Evolutionary conservation across 2,888 invertebrate species (phyloP).

Genomic region (Drosophila mettleri): DNA sequence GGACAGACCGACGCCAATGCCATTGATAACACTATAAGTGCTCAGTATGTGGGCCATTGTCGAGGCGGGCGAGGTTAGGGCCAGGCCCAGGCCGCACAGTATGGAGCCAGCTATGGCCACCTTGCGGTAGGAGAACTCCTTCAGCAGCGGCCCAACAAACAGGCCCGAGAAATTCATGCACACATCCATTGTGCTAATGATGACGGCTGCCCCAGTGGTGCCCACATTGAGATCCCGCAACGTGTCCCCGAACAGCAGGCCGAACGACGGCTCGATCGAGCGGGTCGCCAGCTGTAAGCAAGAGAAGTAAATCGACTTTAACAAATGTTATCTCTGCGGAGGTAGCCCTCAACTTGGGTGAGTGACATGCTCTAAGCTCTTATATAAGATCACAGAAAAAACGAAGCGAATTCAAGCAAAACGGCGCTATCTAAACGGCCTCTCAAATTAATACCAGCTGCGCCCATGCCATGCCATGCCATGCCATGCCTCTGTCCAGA

Average conservation of each 20-base stretch:
- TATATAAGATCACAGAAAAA: not conserved
- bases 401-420: not conserved
- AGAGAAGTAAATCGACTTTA: not conserved
- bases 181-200: slow-evolving; percentile 91
- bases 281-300: slow-evolving; percentile 89
- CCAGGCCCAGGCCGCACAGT: slow-evolving; percentile 89
- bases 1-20: slow-evolving; percentile 91
- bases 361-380: not conserved
- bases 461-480: too few relatives aligned
- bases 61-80: slow-evolving; percentile 89
- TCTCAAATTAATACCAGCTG: not conserved
- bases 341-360: not conserved
- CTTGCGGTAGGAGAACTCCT: slow-evolving; percentile 90
- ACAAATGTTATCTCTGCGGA: not conserved
- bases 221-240: slow-evolving; percentile 89
- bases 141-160: slow-evolving; percentile 91
- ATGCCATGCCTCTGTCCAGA: too few relatives aligned
- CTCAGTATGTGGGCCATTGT: slow-evolving; percentile 90
- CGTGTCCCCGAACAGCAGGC: slow-evolving; percentile 91
- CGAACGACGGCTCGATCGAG: slow-evolving; percentile 92
- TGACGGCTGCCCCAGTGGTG: slow-evolving; percentile 91
- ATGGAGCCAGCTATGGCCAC: slow-evolving; percentile 89
- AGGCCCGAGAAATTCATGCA: slow-evolving; percentile 92
- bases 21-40: slow-evolving; percentile 91
- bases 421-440: slow-evolving; percentile 2